Percentiles rank a stretch among this genome's conserved stretches.
These are phyloP conservation scores for Kryptolebias ocellatus DNA, from an alignment of 2,797 vertebrate genomes.

Conservation along the genomic window DNA sequence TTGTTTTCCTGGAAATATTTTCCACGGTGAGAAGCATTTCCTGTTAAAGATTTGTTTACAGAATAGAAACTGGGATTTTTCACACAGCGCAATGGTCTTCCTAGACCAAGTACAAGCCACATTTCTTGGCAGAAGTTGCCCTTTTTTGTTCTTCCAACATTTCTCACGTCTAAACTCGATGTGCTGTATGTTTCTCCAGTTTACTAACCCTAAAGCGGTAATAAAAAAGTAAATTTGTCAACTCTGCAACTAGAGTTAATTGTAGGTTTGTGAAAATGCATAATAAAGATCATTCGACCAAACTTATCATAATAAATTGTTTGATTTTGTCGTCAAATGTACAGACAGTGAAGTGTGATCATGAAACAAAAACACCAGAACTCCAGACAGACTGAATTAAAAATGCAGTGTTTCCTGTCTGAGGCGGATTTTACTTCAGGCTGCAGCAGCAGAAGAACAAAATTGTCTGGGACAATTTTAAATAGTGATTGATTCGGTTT, in stretches of 20 bases:
- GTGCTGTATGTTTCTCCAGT: not conserved
- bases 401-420: not conserved
- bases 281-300: conserved; percentile 60
- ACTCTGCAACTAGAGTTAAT: not conserved
- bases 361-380: no score
- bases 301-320: not conserved
- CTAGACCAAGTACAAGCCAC: conserved; percentile 2
- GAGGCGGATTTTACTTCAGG: not conserved
- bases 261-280: conserved; percentile 41
- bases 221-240: conserved; percentile 17
- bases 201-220: conserved; percentile 1
- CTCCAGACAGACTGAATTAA: no score
- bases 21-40: conserved; percentile 20
- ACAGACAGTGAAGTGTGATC: conserved; percentile 6
- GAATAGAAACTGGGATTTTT: not conserved
- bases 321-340: conserved; percentile 3
- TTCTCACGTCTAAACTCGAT: conserved; percentile 9
- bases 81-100: not conserved
- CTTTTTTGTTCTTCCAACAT: not conserved
- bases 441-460: not conserved
- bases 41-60: conserved; percentile 34
- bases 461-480: no score
- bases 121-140: not conserved
- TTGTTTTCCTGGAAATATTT: conserved; percentile 19
- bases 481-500: no score